A percentile compares a stretch with the other conserved stretches of the same genome.
phyloP scores from a whole-genome alignment of 2,888 invertebrate genomes.

The Labia minor region DNA sequence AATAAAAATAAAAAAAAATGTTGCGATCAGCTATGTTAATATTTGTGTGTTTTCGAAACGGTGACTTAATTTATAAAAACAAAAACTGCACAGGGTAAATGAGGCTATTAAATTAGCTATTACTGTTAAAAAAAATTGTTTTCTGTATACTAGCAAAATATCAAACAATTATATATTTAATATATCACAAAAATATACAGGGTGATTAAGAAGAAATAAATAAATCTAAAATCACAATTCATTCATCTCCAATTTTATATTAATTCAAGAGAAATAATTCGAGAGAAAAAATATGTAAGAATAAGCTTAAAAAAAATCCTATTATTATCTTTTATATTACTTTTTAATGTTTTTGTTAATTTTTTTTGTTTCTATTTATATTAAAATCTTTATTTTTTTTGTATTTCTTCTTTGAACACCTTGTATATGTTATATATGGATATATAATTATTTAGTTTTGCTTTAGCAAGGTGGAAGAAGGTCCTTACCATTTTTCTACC shows the following conservation, averaged over 20 bases:
- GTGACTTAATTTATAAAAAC: conserved; percentile 21
- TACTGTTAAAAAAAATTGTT: conserved; percentile 19
- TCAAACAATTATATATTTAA: neutral
- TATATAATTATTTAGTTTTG: neutral
- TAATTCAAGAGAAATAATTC: too few species aligned
- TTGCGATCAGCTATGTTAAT: too few species aligned
- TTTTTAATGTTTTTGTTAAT: too few species aligned
- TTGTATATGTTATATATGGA: conserved; percentile 1
- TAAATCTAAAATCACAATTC: neutral
- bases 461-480: neutral
- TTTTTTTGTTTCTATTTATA: too few species aligned
- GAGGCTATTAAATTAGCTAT: conserved; percentile 26
- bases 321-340: too few species aligned
- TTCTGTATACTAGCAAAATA: neutral
- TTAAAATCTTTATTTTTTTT: neutral
- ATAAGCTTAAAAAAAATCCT: too few species aligned
- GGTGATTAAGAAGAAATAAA: neutral
- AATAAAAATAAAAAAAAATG: neutral
- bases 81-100: conserved; percentile 28
- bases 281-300: too few species aligned
- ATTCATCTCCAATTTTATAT: too few species aligned
- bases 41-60: conserved; percentile 15
- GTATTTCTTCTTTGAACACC: neutral
- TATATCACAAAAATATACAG: conserved; percentile 13
- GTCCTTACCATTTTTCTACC: neutral